Evolutionary conservation across 2,888 invertebrate genomes (phyloP), one percentile per base, ranked within the genome.

Genomic region (Cordilura impudica): DNA sequence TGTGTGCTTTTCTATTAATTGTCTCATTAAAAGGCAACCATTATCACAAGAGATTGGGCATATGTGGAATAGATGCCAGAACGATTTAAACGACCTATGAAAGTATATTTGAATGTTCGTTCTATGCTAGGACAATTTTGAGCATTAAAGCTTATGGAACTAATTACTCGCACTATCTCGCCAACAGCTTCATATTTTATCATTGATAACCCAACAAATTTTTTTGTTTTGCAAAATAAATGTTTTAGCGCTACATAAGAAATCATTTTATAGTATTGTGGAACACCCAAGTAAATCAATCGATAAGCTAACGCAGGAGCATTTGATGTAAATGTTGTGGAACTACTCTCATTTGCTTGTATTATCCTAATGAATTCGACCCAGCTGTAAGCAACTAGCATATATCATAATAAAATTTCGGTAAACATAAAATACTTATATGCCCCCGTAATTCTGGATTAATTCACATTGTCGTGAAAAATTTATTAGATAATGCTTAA

Each of bases 91-190:
- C n/a, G 53, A 35, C 26, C 53, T 47, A 18, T 39, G 18, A 65
- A 72, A 10, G n/a, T 70, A 8, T 45, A 39, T 8, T 12, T 1
- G n/a, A n/a, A n/a, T n/a, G 43, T 51, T 26, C 8, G 8, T 53
- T 45, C 19, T 47, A 7, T 16, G 14, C n/a, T 47, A 31, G 65
- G 53, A 61, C 31, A 67, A 35, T 75, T 39, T 56, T 56, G 14
- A 19, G 29, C 51, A 35, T 35, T 51, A 51, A 63, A 51, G 49
- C 63, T 35, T 58, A 58, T 67, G 60, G 72, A 72, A 61, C 66
- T 75, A 79, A 72, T 79, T 75, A 79, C 75, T 75, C 56, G 66
- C 51, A 72, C 75, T 63, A 58, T 19, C 54, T 67, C 67, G 65
- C 26, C 16, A 39, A 39, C n/a, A 4, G 35, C 4, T 31, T 31